Evolutionary conservation across 2,113 vertebrate species (phyloP).

Genomic region (Nothocercus nigrocapillus): DNA sequence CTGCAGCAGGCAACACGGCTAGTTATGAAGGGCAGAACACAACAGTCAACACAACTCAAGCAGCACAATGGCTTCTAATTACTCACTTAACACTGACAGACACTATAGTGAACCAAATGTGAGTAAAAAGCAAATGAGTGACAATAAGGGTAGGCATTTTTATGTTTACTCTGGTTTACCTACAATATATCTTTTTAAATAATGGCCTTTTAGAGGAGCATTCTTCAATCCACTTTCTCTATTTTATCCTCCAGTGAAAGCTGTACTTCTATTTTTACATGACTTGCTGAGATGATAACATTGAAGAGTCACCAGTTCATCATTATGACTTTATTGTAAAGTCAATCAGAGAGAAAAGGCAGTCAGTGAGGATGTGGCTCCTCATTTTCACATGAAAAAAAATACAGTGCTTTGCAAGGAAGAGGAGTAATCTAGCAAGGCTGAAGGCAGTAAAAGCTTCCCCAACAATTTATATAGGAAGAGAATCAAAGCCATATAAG

Average conservation of each 20-base stretch:
- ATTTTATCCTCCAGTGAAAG: neutral
- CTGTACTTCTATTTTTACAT: neutral
- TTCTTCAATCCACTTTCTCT: neutral
- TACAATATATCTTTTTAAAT: neutral
- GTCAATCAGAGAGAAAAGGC: neutral
- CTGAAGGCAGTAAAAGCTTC: neutral
- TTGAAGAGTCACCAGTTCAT: neutral
- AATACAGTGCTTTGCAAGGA: neutral
- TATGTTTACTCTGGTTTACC: neutral
- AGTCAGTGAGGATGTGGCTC: rapidly evolving
- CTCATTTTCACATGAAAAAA: neutral
- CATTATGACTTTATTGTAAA: neutral
- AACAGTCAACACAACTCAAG: neutral
- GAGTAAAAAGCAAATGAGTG: neutral
- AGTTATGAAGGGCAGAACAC: neutral
- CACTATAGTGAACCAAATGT: neutral
- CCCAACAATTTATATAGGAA: neutral
- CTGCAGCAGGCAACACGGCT: rapidly evolving
- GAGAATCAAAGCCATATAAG: neutral
- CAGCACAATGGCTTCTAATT: neutral
- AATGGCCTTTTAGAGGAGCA: neutral
- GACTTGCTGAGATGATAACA: neutral
- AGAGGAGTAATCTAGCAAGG: neutral
- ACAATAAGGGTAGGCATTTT: neutral
- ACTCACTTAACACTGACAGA: neutral